Base-by-base conservation (phyloP, 2,888 invertebrate genomes). In the Tolmerus cingulatus region DNA sequence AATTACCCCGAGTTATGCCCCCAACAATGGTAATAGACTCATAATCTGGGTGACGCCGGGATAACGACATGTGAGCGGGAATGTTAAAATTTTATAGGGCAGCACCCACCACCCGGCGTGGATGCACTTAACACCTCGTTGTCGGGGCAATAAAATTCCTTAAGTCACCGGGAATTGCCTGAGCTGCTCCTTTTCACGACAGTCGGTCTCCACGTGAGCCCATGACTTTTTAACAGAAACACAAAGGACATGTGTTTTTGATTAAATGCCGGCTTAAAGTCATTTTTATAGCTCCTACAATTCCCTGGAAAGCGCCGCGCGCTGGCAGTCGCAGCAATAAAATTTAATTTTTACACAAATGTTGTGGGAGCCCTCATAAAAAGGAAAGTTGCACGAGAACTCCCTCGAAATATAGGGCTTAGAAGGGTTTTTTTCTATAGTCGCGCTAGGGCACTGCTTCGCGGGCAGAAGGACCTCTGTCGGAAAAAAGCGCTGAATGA, bases 51-150 rank as follows among this genome's bases (percentile, higher is more conserved):
- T 77, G 7, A 55, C 23, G 19, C 23, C 74, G 37, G 55, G 9
- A 86, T 77, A 86, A 86, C 55, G 40, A 30, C 57, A 51, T n/a
- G 77, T 55, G 86, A 86, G 77, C 51, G 86, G 34, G 57, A 77
- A 78, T 86, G 86, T 77, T 86, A 86, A 86, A 86, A 76, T 77
- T 76, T 86, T 86, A 86, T 86, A 51, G 37, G 77, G 34, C 66
- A 66, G 66, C 66, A 66, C 23, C 66, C 86, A 76, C 66, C 86
- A 76, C 51, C 30, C 76, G 86, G 77, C 76, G 16, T 76, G 74
- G 55, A 34, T 86, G 77, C 86, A 86, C 76, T 86, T 86, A 77
- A 77, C 86, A 86, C 86, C 76, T 74, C 46, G 74, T 86, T 86
- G 77, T 77, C 37, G 51, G 23, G 76, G 55, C 77, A 86, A 86